phyloP scores from a whole-genome alignment of 2,888 invertebrate genomes.

The Standfussiana lucernea region DNA sequence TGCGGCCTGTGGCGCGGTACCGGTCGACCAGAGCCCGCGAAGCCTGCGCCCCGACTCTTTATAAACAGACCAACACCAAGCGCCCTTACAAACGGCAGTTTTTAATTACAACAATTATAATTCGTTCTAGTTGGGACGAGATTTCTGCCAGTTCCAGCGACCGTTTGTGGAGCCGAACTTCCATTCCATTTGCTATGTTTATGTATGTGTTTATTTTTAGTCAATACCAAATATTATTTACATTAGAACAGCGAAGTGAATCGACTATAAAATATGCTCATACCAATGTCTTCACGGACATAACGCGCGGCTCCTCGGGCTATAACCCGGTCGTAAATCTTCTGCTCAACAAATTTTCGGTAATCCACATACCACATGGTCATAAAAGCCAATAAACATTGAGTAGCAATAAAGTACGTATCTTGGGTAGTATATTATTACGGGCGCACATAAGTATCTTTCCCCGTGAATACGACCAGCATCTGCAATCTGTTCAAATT shows the following conservation, averaged over 20 bases:
- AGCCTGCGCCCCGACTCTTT: constrained; percentile 80
- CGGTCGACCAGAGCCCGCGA: constrained; percentile 73
- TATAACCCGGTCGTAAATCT: constrained; percentile 59
- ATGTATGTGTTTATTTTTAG: constrained; percentile 79
- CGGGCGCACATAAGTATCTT: constrained; percentile 2
- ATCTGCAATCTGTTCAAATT: constrained; percentile 21
- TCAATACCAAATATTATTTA: constrained; percentile 77
- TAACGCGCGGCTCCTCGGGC: constrained; percentile 27
- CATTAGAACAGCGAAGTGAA: constrained; percentile 71
- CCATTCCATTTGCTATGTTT: constrained; percentile 59
- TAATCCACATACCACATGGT: constrained; percentile 52
- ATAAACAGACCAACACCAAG: constrained; percentile 76
- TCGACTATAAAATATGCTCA: constrained; percentile 65
- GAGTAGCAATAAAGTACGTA: constrained; percentile 39
- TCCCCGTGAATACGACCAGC: neutral
- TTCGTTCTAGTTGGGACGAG: constrained; percentile 86
- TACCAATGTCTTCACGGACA: constrained; percentile 53
- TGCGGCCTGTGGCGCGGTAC: constrained; percentile 71
- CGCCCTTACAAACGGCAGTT: constrained; percentile 81
- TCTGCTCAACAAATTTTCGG: constrained; percentile 55
- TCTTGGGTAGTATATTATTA: constrained; percentile 24
- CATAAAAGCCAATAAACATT: constrained; percentile 58
- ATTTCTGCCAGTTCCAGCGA: constrained; percentile 83
- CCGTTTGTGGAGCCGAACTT: constrained; percentile 63
- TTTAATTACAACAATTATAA: constrained; percentile 86